phyloP scores from a whole-genome alignment of 2,797 vertebrate species.

The Pygocentrus nattereri region DNA sequence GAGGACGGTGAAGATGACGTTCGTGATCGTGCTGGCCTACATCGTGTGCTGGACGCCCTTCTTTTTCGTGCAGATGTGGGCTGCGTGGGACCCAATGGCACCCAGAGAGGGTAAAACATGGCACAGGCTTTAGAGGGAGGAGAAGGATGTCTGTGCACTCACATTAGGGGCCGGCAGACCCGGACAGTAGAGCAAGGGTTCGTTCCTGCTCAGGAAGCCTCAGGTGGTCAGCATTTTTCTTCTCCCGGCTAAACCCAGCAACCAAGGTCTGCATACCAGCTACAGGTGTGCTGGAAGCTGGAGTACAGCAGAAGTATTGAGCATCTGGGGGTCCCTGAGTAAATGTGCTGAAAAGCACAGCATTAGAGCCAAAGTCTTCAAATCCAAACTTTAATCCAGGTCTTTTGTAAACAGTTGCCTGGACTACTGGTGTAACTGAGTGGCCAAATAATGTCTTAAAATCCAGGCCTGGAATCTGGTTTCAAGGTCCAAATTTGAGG shows the following conservation, averaged over 20 bases:
- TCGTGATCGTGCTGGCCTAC: slow-evolving; percentile 95
- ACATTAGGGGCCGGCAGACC: too few species aligned
- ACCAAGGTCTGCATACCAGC: neutral
- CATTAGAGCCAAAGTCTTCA: too few species aligned
- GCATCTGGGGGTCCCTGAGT: neutral
- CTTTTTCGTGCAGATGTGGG: slow-evolving; percentile 99
- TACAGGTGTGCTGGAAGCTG: neutral
- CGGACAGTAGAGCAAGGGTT: too few species aligned
- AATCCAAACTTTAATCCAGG: too few species aligned
- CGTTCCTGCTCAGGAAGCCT: too few species aligned
- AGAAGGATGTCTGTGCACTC: too few species aligned
- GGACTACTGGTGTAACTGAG: too few species aligned
- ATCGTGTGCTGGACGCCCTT: slow-evolving; percentile 97
- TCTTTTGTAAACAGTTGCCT: too few species aligned
- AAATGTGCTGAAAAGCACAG: neutral
- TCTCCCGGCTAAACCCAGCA: neutral
- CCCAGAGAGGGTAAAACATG: slow-evolving; percentile 91
- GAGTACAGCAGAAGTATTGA: neutral
- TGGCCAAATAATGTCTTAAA: too few species aligned
- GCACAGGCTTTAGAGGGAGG: neutral
- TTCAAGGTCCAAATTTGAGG: too few species aligned
- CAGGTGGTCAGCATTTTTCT: too few species aligned
- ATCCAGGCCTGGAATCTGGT: too few species aligned
- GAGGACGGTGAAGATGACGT: slow-evolving; percentile 97
- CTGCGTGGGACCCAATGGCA: slow-evolving; percentile 92